These are phyloP conservation scores for Scelioninae gen. 2 DNA, from an alignment of 2,888 invertebrate genomes.

Conservation along the genomic window DNA sequence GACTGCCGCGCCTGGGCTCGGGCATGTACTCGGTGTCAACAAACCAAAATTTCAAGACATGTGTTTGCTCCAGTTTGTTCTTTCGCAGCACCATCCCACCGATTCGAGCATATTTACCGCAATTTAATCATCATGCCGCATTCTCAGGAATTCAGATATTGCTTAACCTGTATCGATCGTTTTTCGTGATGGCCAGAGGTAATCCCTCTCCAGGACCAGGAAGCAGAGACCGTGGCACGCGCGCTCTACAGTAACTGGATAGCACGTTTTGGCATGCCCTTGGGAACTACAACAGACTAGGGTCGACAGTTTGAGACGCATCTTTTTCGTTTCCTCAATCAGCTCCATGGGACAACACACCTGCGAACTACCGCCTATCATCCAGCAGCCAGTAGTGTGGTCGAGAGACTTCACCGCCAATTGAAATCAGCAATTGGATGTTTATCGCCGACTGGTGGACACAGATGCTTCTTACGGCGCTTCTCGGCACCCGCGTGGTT, in stretches of 20 bases:
- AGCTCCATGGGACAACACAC: conserved; percentile 59
- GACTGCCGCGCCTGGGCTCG: not conserved
- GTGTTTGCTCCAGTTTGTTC: not conserved
- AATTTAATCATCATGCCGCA: not conserved
- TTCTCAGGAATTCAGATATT: not conserved
- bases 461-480: conserved; percentile 23
- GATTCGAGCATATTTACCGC: not conserved
- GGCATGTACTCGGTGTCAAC: not conserved
- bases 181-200: conserved; percentile 62
- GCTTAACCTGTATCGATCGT: conserved; percentile 67
- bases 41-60: not conserved
- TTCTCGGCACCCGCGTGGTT: conserved; percentile 31
- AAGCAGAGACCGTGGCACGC: conserved; percentile 59
- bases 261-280: conserved; percentile 53
- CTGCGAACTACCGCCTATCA: conserved; percentile 67
- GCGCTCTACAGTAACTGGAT: conserved; percentile 54
- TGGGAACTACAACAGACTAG: conserved; percentile 59
- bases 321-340: conserved; percentile 44
- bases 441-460: conserved; percentile 14
- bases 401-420: conserved; percentile 56
- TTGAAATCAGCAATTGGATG: conserved; percentile 36
- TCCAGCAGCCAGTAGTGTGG: conserved; percentile 29
- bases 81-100: not conserved
- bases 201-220: conserved; percentile 27
- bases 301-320: conserved; percentile 28